Conservation (phyloP, 2,888 invertebrate species). For the Keiferia lycopersicella region DNA sequence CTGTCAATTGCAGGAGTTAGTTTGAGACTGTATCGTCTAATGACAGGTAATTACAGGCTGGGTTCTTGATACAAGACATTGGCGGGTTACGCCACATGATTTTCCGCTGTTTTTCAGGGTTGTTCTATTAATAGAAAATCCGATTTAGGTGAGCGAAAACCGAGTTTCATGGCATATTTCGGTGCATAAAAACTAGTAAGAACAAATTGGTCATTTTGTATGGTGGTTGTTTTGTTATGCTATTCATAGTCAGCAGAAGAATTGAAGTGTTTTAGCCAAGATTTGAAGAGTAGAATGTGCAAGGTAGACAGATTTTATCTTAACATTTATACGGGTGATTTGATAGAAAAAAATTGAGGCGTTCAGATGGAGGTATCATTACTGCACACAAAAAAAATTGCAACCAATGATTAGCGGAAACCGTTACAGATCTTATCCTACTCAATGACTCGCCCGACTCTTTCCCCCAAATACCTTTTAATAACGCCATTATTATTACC, state of each 20-base stretch:
- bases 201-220: too few relatives aligned
- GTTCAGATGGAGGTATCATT: background rate
- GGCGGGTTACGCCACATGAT: background rate
- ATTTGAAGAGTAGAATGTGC: background rate
- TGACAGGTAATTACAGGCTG: conserved; percentile 4
- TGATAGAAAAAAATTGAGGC: background rate
- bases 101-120: too few relatives aligned
- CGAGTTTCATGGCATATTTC: too few relatives aligned
- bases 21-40: conserved; percentile 11
- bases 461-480: conserved; percentile 5
- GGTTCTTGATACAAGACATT: background rate
- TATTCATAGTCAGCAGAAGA: too few relatives aligned
- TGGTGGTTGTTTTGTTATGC: too few relatives aligned
- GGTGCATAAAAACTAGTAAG: too few relatives aligned
- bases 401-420: background rate
- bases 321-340: background rate
- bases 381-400: background rate
- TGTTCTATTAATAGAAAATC: too few relatives aligned
- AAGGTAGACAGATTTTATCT: background rate
- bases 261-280: too few relatives aligned
- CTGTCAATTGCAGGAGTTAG: conserved; percentile 11
- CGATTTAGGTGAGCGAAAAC: too few relatives aligned
- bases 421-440: conserved; percentile 15
- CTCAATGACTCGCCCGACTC: background rate
- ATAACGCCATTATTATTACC: conserved; percentile 2